A percentile compares a stretch with the other conserved stretches of the same genome.
Evolutionary conservation across 2,113 vertebrate genomes (phyloP).

Genomic region (Heloderma charlesbogerti): DNA sequence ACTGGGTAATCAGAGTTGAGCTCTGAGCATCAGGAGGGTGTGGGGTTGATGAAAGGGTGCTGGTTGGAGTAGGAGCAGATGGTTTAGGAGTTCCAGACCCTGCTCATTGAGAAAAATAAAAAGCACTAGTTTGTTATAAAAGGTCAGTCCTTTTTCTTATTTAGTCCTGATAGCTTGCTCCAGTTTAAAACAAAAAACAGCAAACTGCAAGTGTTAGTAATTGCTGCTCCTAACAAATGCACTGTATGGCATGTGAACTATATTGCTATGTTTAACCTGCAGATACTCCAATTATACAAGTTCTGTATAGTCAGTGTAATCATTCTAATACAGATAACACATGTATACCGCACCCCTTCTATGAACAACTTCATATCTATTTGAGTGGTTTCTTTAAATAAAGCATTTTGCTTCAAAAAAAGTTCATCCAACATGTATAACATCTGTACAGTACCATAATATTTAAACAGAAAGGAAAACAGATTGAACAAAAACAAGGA

Average conservation of each 20-base stretch:
- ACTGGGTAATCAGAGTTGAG: conserved; percentile 87
- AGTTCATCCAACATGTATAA: conserved; percentile 43
- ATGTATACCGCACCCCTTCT: conserved; percentile 35
- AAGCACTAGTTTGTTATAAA: conserved; percentile 85
- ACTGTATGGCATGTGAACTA: conserved; percentile 74
- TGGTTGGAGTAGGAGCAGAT: conserved; percentile 95
- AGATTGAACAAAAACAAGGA: conserved; percentile 52
- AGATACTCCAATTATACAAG: too few relatives aligned
- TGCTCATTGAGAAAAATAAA: conserved; percentile 85
- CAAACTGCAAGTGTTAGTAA: conserved; percentile 77
- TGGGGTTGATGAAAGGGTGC: conserved; percentile 94
- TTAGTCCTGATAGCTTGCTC: conserved; percentile 76
- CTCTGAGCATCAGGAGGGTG: conserved; percentile 89
- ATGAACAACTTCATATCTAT: conserved; percentile 52
- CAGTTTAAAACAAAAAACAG: conserved; percentile 63
- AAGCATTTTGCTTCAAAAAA: conserved; percentile 57
- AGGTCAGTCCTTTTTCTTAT: conserved; percentile 77
- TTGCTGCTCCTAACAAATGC: conserved; percentile 70
- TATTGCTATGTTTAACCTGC: conserved; percentile 58
- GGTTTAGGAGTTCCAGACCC: conserved; percentile 98
- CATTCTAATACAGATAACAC: conserved; percentile 53
- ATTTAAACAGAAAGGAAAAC: conserved; percentile 59
- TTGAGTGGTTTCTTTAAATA: conserved; percentile 56
- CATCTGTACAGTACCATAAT: conserved; percentile 56
- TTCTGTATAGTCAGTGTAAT: too few relatives aligned